These are phyloP conservation scores for Conus ventricosus DNA, from an alignment of 1,140 invertebrate genomes.

Conservation along the genomic window DNA sequence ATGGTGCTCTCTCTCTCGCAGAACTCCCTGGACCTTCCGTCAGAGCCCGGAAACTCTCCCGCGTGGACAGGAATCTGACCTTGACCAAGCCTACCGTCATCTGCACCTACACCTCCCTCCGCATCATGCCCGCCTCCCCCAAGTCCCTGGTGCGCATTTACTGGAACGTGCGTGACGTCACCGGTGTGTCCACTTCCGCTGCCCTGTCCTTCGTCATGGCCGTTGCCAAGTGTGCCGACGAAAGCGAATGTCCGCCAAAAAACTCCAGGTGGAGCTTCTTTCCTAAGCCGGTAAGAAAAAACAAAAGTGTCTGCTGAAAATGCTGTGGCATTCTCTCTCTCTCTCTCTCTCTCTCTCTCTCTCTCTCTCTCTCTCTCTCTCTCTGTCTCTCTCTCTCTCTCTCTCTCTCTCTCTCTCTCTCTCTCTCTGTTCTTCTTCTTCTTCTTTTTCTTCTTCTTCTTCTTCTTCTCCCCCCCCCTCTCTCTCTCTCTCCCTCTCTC, in stretches of 20 bases:
- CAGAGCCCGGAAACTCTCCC: neutral
- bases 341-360: too few relatives aligned
- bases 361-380: too few relatives aligned
- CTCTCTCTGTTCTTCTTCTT: neutral
- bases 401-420: too few relatives aligned
- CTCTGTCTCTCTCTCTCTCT: too few relatives aligned
- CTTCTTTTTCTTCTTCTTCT: neutral
- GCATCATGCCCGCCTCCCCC: neutral
- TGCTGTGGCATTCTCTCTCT: neutral
- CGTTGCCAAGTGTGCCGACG: neutral
- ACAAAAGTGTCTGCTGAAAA: neutral
- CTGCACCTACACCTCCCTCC: slow-evolving; percentile 28
- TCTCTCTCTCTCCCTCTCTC: neutral
- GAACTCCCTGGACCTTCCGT: neutral
- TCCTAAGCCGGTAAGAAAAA: neutral
- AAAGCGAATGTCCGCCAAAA: neutral
- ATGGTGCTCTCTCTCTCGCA: neutral
- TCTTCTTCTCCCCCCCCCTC: neutral
- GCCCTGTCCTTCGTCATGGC: slow-evolving; percentile 33
- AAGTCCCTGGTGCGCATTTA: slow-evolving; percentile 25
- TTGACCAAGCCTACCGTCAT: slow-evolving; percentile 14
- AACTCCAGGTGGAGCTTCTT: neutral
- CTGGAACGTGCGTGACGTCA: slow-evolving; percentile 34
- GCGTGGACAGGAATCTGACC: neutral
- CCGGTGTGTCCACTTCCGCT: slow-evolving; percentile 2